Evolutionary conservation across 2,113 vertebrate genomes (phyloP), one percentile per base, ranked within the genome.

Genomic region (Barbus barbus): DNA sequence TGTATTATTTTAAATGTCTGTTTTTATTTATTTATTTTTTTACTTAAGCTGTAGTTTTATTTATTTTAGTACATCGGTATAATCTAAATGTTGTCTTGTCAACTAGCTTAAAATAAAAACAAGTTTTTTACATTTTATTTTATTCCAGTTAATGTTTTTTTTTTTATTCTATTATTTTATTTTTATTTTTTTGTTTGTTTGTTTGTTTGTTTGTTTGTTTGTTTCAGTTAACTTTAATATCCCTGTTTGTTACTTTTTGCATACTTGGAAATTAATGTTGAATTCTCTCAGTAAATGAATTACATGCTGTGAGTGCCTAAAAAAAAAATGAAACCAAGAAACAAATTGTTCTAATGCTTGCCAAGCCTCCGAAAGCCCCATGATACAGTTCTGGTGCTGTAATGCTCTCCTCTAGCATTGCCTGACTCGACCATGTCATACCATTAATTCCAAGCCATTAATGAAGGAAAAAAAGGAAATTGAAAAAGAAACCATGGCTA

Each of bases 401-500:
- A 88, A 86, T 86, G 53, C 71, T 84, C 46, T 86, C 65, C 63
- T 16, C 48, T 67, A 79, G 74, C 28, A 63, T 84, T 82, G 90
- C 89, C 83, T 86, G 89, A 85, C 88, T 78, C 56, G 80, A 83
- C 86, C 85, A 87, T 91, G 81, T 86, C 81, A 84, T 93, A 91
- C 88, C 90, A 94, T 94, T 92, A 91, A 93, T 92, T 92, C 89
- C 86, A 81, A 82, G 44, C 89, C 93, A 92, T 94, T 94, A 93
- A 94, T 94, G 91, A 93, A 90, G 53, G n/a, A 26, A 77, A 88
- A 91, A 92, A 90, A 77, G 83, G 79, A 86, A 86, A 89, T 89
- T 87, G 87, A 74, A 91, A 91, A 90, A 82, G 91, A 91, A 93
- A 93, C 91, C 93, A 92, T 92, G 89, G 90, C 91, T 85, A 92